Evolutionary conservation across 1,140 invertebrate genomes (phyloP).

Genomic region (Portunus trituberculatus): DNA sequence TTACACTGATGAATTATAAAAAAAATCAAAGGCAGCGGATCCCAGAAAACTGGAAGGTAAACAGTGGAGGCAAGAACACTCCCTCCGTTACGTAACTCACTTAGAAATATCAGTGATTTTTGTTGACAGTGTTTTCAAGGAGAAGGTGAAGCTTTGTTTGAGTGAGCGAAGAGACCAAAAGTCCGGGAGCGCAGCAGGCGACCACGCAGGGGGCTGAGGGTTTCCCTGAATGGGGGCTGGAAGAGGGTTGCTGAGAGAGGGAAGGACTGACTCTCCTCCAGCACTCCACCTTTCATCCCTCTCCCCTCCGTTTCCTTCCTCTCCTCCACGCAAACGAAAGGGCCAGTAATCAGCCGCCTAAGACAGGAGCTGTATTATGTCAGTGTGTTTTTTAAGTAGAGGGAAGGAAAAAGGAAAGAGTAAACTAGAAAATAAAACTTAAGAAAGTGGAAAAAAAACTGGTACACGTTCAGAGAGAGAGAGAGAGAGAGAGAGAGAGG

Average conservation of each 20-base stretch:
- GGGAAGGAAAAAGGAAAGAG: neutral
- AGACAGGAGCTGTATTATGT: no score
- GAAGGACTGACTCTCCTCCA: no score
- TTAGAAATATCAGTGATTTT: neutral
- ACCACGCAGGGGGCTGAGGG: neutral
- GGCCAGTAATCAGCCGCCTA: no score
- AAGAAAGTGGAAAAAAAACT: neutral
- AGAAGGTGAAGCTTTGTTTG: neutral
- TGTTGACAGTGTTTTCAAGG: neutral
- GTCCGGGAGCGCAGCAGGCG: neutral
- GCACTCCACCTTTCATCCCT: no score
- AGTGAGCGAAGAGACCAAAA: neutral
- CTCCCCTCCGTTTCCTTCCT: no score
- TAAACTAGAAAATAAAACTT: no score
- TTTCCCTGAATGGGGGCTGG: neutral
- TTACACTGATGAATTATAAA: neutral
- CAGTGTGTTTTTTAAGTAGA: neutral
- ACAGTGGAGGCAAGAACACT: neutral
- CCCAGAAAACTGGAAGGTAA: neutral
- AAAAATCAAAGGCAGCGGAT: neutral
- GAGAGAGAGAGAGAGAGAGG: no score
- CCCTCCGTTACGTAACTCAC: neutral
- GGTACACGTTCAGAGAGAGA: no score
- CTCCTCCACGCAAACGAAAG: no score
- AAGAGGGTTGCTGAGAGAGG: neutral